Evolutionary conservation across 2,888 invertebrate genomes (phyloP).

Genomic region (Mactromeris polynyma): DNA sequence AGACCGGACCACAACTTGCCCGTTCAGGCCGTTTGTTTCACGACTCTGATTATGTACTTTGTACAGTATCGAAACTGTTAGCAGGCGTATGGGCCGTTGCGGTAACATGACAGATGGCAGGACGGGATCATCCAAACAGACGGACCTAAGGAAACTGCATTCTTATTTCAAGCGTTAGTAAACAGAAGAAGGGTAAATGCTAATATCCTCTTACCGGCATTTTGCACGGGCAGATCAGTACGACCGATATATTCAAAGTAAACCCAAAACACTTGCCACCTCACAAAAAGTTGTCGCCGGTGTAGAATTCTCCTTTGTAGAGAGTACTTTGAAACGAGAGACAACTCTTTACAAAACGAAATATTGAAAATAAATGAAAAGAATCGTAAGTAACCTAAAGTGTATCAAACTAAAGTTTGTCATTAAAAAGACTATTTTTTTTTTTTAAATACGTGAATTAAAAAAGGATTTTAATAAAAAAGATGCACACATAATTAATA

Average conservation of each 20-base stretch:
- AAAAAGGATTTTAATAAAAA: too few species aligned
- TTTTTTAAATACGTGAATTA: too few species aligned
- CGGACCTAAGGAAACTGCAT: not conserved
- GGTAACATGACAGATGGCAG: not conserved
- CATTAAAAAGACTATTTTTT: too few species aligned
- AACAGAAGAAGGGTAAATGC: not conserved
- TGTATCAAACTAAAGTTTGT: too few species aligned
- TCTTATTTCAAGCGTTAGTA: not conserved
- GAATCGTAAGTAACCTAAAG: too few species aligned
- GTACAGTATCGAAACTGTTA: too few species aligned
- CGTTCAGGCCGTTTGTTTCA: too few species aligned
- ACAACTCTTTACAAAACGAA: not conserved
- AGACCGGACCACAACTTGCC: too few species aligned
- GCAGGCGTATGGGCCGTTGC: too few species aligned
- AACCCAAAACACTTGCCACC: constrained; percentile 13
- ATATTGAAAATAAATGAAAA: too few species aligned
- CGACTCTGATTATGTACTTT: too few species aligned
- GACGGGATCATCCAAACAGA: not conserved
- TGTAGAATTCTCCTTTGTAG: constrained; percentile 31
- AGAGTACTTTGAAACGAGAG: constrained; percentile 17
- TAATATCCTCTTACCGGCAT: constrained; percentile 25
- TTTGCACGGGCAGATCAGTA: not conserved
- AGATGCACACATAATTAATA: too few species aligned
- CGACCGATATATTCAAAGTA: not conserved
- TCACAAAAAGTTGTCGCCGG: constrained; percentile 27